phyloP scores from a whole-genome alignment of 2,113 vertebrate genomes.

The Guaruba guarouba region DNA sequence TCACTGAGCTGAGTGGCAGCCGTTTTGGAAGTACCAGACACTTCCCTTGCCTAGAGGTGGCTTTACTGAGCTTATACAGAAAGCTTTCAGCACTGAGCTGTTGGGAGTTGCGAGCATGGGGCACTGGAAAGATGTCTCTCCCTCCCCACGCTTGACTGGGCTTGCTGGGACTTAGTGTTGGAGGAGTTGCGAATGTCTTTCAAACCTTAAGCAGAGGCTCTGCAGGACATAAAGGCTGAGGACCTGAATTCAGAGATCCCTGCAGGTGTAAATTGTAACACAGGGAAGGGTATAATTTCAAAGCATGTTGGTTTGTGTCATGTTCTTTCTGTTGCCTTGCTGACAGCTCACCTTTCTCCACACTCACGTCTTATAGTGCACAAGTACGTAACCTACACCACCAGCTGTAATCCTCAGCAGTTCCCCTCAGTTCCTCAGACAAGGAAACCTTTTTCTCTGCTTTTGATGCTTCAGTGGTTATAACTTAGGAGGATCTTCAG shows the following conservation, averaged over 20 bases:
- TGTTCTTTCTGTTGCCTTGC: background rate
- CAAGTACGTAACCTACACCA: background rate
- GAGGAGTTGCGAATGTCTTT: background rate
- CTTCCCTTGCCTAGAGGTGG: background rate
- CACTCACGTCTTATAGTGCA: background rate
- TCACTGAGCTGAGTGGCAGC: background rate
- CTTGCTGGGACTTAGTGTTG: background rate
- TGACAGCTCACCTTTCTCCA: background rate
- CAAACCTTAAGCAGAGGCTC: background rate
- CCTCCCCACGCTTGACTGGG: background rate
- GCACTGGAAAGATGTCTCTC: background rate
- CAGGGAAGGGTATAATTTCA: constrained; percentile 19
- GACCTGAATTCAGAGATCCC: constrained; percentile 2
- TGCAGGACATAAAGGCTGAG: background rate
- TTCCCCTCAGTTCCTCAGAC: background rate
- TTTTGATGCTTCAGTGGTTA: constrained; percentile 1
- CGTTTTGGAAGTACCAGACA: background rate
- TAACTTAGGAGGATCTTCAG: background rate
- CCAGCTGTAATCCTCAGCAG: background rate
- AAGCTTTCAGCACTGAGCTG: background rate
- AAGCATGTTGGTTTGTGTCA: background rate
- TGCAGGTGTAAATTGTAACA: constrained; percentile 25
- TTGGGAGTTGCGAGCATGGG: background rate
- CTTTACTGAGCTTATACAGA: background rate
- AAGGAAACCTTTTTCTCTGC: constrained; percentile 1